phyloP scores from a whole-genome alignment of 2,888 invertebrate species.

The Erynnis tages region DNA sequence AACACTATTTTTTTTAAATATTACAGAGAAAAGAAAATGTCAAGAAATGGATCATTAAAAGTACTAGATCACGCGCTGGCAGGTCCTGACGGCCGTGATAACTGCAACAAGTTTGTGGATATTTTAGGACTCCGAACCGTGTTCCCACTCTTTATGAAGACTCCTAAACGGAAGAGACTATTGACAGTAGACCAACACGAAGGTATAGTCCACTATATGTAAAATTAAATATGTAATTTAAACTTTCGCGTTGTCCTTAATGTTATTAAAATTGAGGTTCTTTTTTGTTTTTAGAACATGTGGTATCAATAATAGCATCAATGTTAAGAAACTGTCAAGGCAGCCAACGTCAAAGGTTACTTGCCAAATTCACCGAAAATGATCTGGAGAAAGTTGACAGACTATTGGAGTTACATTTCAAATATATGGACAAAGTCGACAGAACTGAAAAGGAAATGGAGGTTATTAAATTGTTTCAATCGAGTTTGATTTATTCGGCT shows the following conservation, averaged over 20 bases:
- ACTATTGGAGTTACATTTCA: conserved; percentile 97
- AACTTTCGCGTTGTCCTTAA: too few relatives aligned
- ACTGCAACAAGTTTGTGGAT: conserved; percentile 98
- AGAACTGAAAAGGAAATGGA: conserved; percentile 90
- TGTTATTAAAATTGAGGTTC: background rate
- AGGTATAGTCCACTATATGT: conserved; percentile 77
- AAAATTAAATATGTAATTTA: too few relatives aligned
- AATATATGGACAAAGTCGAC: conserved; percentile 96
- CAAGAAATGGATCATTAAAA: conserved; percentile 97
- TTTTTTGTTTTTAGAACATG: conserved; percentile 86
- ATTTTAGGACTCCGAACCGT: conserved; percentile 97
- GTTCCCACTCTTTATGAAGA: conserved; percentile 99
- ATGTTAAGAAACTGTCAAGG: conserved; percentile 96
- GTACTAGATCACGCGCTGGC: conserved; percentile 98
- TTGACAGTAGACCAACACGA: conserved; percentile 94
- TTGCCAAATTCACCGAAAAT: conserved; percentile 98
- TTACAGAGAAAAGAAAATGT: conserved; percentile 93
- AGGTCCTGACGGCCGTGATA: conserved; percentile 95
- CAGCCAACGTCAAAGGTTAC: conserved; percentile 92
- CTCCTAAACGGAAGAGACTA: conserved; percentile 92
- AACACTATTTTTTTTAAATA: background rate
- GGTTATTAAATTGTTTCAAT: conserved; percentile 47
- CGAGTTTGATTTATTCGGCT: too few relatives aligned
- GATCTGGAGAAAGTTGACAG: conserved; percentile 99
- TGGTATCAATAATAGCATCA: conserved; percentile 95